Conservation (phyloP, 2,888 invertebrate genomes). For the Synergus japonicus region DNA sequence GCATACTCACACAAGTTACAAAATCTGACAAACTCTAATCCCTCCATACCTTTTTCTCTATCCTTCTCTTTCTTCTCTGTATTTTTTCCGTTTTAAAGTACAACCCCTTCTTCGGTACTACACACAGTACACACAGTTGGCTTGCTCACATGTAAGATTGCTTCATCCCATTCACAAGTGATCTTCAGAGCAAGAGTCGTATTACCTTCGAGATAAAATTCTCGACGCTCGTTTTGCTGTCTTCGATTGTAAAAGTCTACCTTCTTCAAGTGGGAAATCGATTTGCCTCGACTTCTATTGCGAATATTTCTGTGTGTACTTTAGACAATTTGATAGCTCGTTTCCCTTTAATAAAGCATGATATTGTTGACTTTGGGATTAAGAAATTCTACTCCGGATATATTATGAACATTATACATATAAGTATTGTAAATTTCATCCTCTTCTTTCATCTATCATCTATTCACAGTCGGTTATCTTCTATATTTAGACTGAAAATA, state of each 20-base stretch:
- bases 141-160: slow-evolving; percentile 5
- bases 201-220: slow-evolving; percentile 5
- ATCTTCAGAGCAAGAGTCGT: slow-evolving; percentile 8
- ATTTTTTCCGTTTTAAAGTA: background rate
- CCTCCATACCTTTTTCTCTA: background rate
- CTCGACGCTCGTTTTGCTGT: background rate
- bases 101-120: background rate
- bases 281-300: background rate
- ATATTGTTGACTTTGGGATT: background rate
- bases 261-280: background rate
- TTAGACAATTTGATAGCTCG: background rate
- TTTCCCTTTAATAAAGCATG: background rate
- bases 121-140: background rate
- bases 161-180: background rate
- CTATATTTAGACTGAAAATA: background rate
- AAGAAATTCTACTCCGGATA: background rate
- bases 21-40: slow-evolving; percentile 20
- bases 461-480: background rate
- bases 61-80: background rate
- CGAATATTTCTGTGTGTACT: background rate
- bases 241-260: background rate
- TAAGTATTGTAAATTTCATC: background rate
- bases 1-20: background rate
- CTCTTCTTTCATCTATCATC: background rate
- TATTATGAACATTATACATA: background rate